Percentiles rank a stretch among this genome's conserved stretches.
Evolutionary conservation across 2,797 vertebrate genomes (phyloP).

Genomic region (Esox lucius): DNA sequence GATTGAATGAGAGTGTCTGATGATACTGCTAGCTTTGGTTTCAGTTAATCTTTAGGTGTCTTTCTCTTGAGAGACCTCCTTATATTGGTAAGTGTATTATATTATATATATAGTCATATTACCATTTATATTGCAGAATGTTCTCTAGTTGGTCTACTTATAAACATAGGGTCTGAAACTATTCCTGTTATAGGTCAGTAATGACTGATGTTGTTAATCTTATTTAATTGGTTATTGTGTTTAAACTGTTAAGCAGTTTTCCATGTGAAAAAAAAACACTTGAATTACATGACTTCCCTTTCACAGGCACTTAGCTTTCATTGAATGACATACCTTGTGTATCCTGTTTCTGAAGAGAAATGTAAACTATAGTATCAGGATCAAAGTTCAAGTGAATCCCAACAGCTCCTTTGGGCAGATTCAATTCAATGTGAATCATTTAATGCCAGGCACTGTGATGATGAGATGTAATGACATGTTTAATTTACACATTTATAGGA

Average conservation of each 20-base stretch:
- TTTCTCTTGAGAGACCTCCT: too few relatives aligned
- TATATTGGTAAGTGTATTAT: too few relatives aligned
- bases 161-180: background rate
- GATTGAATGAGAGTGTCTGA: constrained; percentile 16
- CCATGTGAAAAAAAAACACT: background rate
- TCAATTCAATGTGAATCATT: too few relatives aligned
- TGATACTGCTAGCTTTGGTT: constrained; percentile 24
- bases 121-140: too few relatives aligned
- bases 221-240: background rate
- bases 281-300: background rate
- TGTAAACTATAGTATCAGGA: background rate
- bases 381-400: background rate
- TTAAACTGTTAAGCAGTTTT: background rate
- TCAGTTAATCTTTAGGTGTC: constrained; percentile 41
- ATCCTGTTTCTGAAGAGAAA: background rate
- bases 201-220: background rate
- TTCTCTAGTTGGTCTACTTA: too few relatives aligned
- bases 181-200: background rate
- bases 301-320: background rate
- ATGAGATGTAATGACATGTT: too few relatives aligned
- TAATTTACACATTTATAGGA: constrained; percentile 51
- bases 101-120: too few relatives aligned
- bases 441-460: too few relatives aligned
- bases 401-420: too few relatives aligned
- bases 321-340: background rate